A percentile compares a stretch with the other conserved stretches of the same genome.
Evolutionary conservation across 1,140 invertebrate species (phyloP).

Genomic region (Aleiodes sp.): DNA sequence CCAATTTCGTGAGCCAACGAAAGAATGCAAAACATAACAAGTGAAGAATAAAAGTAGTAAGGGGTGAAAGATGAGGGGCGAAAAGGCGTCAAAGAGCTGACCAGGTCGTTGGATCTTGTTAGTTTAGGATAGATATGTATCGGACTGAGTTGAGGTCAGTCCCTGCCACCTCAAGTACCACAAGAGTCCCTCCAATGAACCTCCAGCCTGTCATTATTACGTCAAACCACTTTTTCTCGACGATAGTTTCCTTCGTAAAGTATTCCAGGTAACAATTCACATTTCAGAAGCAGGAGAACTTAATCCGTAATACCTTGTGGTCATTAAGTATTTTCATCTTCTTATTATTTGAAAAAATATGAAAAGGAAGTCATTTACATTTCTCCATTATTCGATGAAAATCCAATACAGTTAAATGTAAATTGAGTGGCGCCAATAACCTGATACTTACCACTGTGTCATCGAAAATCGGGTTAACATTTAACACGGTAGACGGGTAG

Average conservation of each 20-base stretch:
- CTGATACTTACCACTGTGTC: neutral
- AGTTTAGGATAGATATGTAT: slow-evolving; percentile 66
- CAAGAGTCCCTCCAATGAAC: slow-evolving; percentile 49
- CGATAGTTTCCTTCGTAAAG: neutral
- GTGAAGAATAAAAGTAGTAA: slow-evolving; percentile 41
- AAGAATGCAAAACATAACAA: slow-evolving; percentile 50
- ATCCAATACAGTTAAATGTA: too few species aligned
- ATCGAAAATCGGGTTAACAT: slow-evolving; percentile 1
- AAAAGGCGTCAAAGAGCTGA: neutral
- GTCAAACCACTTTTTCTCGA: slow-evolving; percentile 44
- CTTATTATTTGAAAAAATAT: too few species aligned
- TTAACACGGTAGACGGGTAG: neutral
- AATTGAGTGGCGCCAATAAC: neutral
- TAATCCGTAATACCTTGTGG: too few species aligned
- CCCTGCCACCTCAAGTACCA: slow-evolving; percentile 62
- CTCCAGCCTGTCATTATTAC: slow-evolving; percentile 57
- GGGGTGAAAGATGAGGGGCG: neutral
- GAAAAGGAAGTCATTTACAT: too few species aligned
- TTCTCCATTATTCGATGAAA: too few species aligned
- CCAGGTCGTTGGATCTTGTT: slow-evolving; percentile 48
- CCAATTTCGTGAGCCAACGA: slow-evolving; percentile 9
- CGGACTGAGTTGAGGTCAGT: slow-evolving; percentile 57
- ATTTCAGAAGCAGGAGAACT: neutral
- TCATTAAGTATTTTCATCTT: too few species aligned
- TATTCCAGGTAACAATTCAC: neutral